phyloP scores from a whole-genome alignment of 2,113 vertebrate genomes.

The Petrocephalus microphthalmus region DNA sequence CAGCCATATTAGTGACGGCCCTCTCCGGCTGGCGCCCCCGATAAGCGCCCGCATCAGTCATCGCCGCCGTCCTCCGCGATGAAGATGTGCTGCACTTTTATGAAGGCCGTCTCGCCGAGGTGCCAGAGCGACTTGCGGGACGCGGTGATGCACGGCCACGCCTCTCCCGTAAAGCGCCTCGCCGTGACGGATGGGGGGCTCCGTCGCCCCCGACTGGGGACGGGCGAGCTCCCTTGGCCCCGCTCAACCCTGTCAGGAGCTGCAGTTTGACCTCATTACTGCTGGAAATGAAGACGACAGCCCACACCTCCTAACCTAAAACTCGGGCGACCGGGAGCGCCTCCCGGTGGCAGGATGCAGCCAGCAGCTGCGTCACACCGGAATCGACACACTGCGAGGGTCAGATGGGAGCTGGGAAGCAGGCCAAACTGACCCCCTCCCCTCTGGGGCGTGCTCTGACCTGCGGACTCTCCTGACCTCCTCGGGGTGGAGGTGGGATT shows the following conservation, averaged over 20 bases:
- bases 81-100: conserved; percentile 15
- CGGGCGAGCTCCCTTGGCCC: background rate
- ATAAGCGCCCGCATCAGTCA: background rate
- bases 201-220: background rate
- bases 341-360: background rate
- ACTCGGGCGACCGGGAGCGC: conserved; percentile 19
- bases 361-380: background rate
- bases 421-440: conserved; percentile 18
- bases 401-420: background rate
- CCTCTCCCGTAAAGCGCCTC: conserved; percentile 27
- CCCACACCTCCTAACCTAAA: conserved; percentile 34
- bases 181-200: background rate
- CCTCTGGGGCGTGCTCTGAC: background rate
- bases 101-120: background rate
- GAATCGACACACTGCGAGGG: background rate
- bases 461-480: conserved; percentile 19
- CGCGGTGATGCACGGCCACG: conserved; percentile 16
- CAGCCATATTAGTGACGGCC: background rate
- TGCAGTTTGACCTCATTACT: conserved; percentile 39
- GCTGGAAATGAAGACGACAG: conserved; percentile 31
- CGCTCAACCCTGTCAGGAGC: conserved; percentile 25
- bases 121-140: background rate
- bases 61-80: background rate
- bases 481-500: background rate
- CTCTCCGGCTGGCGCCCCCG: background rate